A percentile compares a stretch with the other conserved stretches of the same genome.
Conservation (phyloP, 2,113 vertebrate species). For the Hemiprocne comata region DNA sequence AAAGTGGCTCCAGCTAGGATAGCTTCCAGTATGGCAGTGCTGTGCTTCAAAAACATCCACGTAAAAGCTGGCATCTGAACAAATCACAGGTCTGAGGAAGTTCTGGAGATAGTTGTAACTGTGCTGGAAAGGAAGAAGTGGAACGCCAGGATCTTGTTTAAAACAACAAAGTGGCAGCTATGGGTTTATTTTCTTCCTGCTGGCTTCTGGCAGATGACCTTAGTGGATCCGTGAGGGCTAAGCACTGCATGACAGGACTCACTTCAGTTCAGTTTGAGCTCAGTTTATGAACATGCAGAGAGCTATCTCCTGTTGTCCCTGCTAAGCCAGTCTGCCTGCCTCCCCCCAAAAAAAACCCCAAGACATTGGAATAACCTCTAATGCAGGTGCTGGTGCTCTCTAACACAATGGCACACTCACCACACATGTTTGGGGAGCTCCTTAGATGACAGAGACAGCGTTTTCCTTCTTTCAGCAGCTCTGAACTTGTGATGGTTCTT, state of each 20-base stretch:
- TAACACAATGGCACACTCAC: neutral
- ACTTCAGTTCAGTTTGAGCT: neutral
- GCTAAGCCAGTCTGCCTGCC: neutral
- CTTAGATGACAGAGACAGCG: neutral
- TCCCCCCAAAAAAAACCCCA: fast-evolving
- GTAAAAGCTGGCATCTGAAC: neutral
- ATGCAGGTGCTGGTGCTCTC: neutral
- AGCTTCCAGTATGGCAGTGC: fast-evolving
- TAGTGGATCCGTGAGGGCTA: neutral
- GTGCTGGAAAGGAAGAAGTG: neutral
- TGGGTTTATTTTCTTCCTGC: neutral
- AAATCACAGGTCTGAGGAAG: constrained; percentile 5
- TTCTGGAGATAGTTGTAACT: constrained; percentile 22
- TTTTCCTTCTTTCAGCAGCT: neutral
- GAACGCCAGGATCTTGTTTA: neutral
- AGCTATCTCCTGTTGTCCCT: neutral
- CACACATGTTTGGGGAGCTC: neutral
- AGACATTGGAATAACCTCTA: neutral
- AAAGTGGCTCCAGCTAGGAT: neutral
- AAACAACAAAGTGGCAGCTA: neutral
- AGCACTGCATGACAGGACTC: neutral
- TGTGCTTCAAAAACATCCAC: neutral
- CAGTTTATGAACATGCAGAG: neutral
- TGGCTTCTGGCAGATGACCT: neutral
- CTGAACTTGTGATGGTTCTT: neutral